Conservation (phyloP, 2,797 vertebrate genomes). For the Benthosema pterotum region DNA sequence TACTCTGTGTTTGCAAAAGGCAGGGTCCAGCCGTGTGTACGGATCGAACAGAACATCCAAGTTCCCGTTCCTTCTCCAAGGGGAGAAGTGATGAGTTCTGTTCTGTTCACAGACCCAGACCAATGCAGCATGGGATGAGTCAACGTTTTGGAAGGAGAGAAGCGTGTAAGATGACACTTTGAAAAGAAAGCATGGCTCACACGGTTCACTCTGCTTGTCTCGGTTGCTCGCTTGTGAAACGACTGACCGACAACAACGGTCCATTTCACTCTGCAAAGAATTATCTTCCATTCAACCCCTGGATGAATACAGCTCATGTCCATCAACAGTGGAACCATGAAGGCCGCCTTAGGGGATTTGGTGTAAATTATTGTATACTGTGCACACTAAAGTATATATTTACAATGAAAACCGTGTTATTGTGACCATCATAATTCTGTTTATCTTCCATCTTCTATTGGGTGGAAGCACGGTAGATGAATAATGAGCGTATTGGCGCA, state of each 20-base stretch:
- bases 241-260: no score
- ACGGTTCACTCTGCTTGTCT: constrained; percentile 46
- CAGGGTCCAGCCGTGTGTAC: constrained; percentile 55
- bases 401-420: constrained; percentile 8
- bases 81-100: constrained; percentile 68
- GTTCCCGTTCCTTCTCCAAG: constrained; percentile 40
- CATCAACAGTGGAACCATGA: neutral
- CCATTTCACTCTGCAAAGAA: neutral
- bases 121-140: constrained; percentile 61
- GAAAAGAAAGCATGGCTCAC: constrained; percentile 40
- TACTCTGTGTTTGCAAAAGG: constrained; percentile 38
- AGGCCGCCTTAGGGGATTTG: neutral
- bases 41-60: constrained; percentile 51
- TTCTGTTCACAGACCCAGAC: constrained; percentile 51
- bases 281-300: constrained; percentile 12
- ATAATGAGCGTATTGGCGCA: constrained; percentile 5
- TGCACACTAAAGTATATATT: constrained; percentile 15
- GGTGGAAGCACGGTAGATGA: constrained; percentile 12
- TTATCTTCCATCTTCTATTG: constrained; percentile 15
- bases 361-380: constrained; percentile 8
- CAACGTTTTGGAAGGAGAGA: constrained; percentile 60
- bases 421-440: constrained; percentile 1
- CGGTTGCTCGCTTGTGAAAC: no score
- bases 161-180: constrained; percentile 39
- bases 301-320: neutral